Conservation (phyloP, 2,888 invertebrate genomes). For the Smittia aterrima region DNA sequence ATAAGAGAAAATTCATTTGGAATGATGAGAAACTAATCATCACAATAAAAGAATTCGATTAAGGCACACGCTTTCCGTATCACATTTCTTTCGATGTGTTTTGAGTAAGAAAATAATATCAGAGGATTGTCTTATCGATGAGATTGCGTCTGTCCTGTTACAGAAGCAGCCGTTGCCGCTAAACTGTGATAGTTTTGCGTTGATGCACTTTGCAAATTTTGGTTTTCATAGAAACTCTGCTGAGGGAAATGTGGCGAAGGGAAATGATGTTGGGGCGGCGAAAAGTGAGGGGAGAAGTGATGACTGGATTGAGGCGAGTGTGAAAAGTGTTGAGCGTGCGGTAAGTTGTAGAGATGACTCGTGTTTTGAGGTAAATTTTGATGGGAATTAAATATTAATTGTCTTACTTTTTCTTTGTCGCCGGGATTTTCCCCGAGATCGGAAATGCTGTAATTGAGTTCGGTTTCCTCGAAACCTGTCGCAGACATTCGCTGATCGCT, state of each 20-base stretch:
- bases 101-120: neutral
- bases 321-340: conserved; percentile 41
- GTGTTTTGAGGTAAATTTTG: conserved; percentile 42
- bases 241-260: conserved; percentile 39
- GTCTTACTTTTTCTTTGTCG: conserved; percentile 95
- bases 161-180: conserved; percentile 32
- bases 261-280: conserved; percentile 41
- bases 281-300: conserved; percentile 41
- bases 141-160: conserved; percentile 31
- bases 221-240: conserved; percentile 42
- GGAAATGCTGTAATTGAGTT: conserved; percentile 93
- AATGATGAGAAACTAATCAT: neutral
- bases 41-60: no score
- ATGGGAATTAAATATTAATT: conserved; percentile 73
- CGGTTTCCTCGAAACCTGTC: conserved; percentile 97
- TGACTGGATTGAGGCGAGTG: conserved; percentile 40
- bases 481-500: conserved; percentile 97
- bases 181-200: conserved; percentile 41
- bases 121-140: conserved; percentile 29
- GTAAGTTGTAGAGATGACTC: conserved; percentile 39
- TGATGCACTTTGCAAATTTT: conserved; percentile 38
- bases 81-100: conserved; percentile 11
- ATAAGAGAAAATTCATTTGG: neutral
- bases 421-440: conserved; percentile 54
- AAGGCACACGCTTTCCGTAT: conserved; percentile 20